A percentile compares a stretch with the other conserved stretches of the same genome.
phyloP scores from a whole-genome alignment of 2,113 vertebrate species.

The Calyptomena viridis region DNA sequence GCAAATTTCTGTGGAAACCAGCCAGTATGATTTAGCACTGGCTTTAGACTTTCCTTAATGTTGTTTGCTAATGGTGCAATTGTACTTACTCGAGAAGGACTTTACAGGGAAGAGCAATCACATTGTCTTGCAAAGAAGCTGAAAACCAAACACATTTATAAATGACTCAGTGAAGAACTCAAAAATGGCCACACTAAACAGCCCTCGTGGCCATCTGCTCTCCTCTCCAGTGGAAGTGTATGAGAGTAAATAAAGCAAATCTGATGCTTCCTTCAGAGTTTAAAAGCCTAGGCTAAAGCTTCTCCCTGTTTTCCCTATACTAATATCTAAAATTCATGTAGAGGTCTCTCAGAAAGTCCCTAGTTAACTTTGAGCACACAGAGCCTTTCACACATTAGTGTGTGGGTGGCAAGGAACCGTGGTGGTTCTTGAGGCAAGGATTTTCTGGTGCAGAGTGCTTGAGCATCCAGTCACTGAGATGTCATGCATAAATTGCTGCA shows the following conservation, averaged over 20 bases:
- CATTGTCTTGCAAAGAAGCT: not conserved
- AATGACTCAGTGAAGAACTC: not conserved
- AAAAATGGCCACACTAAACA: not conserved
- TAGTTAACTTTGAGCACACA: not conserved
- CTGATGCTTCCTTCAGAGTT: not conserved
- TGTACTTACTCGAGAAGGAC: not conserved
- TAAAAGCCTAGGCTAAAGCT: not conserved
- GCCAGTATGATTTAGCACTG: not conserved
- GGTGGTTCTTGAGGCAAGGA: not conserved
- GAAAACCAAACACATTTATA: not conserved
- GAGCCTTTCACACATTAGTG: rapidly evolving
- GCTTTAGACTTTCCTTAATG: not conserved
- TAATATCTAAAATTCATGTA: not conserved
- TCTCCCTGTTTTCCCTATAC: not conserved
- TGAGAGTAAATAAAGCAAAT: not conserved
- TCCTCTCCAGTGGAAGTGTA: not conserved
- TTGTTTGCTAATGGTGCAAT: not conserved
- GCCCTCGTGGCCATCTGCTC: not conserved
- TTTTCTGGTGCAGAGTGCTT: not conserved
- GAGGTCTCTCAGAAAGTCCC: not conserved
- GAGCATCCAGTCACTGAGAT: not conserved
- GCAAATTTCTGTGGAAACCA: not conserved
- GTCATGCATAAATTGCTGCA: not conserved
- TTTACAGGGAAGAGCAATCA: not conserved
- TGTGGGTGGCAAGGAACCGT: not conserved